Evolutionary conservation across 2,797 vertebrate genomes (phyloP), one percentile per base, ranked within the genome.

Genomic region (Hydrolagus colliei): DNA sequence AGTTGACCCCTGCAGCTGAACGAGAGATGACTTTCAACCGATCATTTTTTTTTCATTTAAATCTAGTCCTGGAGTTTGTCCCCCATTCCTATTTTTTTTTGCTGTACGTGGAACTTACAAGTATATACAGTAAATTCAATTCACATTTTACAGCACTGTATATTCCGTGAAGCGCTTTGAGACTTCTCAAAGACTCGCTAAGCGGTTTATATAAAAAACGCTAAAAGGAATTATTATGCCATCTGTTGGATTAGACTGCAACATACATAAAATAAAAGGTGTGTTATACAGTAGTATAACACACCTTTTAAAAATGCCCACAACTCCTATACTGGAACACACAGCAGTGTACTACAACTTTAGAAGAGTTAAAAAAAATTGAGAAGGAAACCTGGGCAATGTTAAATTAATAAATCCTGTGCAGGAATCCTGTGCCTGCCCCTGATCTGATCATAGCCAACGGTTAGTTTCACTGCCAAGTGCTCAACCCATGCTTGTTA

Each of bases 401-500:
- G 10, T 35, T 8, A 32, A 82, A 35, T 27, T 2, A 13, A 74
- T 27, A 9, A 79, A 63, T 52, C 7, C 20, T 18, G 35, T 22
- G 5, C 35, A 67, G 20, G 12, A 35, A 32, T 67, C 67, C 32
- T 52, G 8, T 7, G 9, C 74, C 13, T 67, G 68, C 27, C 18
- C 13, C 14, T 68, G 65, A 9, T 67, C 12, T 14, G 7, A 12
- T 35, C 18, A 41, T 41, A 27, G 68, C 79, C 35, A 1, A 68
- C 22, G 10, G 65, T 84, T 84, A 84, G 79, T 84, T 84, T 27
- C 79, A 84, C 27, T 41, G 35, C 22, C 63, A 84, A 71, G 68
- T 84, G 79, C 63, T 68, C 68, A 71, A 84, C 79, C 18, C 79
- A 84, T 84, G 79, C 79, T 63, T 13, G 9, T 84, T 84, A 41